Evolutionary conservation across 2,888 invertebrate genomes (phyloP).

Genomic region (Ichneumoninae sp.): DNA sequence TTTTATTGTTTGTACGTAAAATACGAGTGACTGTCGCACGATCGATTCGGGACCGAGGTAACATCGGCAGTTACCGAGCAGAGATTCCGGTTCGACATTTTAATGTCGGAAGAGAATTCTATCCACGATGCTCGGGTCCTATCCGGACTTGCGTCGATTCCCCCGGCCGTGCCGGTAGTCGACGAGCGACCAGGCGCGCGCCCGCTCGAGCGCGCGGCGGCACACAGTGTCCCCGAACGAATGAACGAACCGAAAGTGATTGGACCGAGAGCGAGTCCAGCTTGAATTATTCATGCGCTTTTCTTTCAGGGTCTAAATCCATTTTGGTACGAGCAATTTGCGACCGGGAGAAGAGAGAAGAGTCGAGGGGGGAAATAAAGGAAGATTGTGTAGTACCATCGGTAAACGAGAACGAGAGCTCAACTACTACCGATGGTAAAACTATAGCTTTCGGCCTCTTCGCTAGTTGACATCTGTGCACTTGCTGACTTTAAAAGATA

Average conservation of each 20-base stretch:
- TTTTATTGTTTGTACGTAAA: neutral
- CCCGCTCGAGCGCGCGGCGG: constrained; percentile 79
- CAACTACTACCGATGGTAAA: neutral
- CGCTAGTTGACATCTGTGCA: neutral
- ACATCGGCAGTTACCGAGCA: constrained; percentile 43
- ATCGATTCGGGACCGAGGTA: neutral
- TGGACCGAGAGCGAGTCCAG: constrained; percentile 80
- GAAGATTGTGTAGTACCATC: constrained; percentile 30
- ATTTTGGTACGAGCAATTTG: constrained; percentile 79
- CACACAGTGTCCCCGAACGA: constrained; percentile 64
- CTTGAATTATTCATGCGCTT: constrained; percentile 83
- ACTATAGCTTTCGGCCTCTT: neutral
- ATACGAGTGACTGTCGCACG: neutral
- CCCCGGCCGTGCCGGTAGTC: constrained; percentile 28
- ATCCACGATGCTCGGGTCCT: constrained; percentile 51
- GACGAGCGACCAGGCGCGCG: constrained; percentile 62
- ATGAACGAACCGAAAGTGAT: constrained; percentile 77
- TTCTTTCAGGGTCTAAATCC: constrained; percentile 80
- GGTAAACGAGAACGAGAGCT: neutral
- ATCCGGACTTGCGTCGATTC: constrained; percentile 69
- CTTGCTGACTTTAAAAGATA: constrained; percentile 51
- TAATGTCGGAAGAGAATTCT: constrained; percentile 62
- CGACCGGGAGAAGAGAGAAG: constrained; percentile 56
- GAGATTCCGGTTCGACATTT: constrained; percentile 8
- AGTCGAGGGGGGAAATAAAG: constrained; percentile 46